Conservation (phyloP, 64 coral and sea anemone genomes). For the Stichodactyla mertensii region DNA sequence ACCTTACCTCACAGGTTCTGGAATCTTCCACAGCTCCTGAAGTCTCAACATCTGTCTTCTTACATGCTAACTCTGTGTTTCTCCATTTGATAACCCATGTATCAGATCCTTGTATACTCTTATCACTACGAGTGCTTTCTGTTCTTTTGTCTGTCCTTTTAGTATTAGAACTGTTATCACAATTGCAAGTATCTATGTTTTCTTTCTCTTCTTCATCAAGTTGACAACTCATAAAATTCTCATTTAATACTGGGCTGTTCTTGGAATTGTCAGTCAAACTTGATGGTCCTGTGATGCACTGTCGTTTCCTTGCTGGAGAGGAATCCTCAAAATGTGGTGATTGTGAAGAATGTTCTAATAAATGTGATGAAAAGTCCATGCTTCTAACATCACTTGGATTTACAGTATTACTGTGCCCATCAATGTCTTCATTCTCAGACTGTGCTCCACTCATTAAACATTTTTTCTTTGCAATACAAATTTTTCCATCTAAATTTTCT, state of each 20-base stretch:
- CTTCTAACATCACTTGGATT: not conserved
- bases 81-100: conserved; percentile 4
- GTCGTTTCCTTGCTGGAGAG: not conserved
- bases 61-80: not conserved
- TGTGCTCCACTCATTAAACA: not conserved
- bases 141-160: not conserved
- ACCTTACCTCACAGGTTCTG: not conserved
- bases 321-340: not conserved
- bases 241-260: not conserved
- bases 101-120: not conserved
- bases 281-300: conserved; percentile 15
- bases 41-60: not conserved
- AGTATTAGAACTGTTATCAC: not conserved
- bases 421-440: not conserved
- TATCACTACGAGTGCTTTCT: not conserved
- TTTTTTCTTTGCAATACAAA: not conserved
- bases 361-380: not conserved
- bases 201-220: conserved; percentile 6
- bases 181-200: not conserved
- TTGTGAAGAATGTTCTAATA: not conserved
- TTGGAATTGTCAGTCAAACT: not conserved
- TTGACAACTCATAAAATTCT: not conserved
- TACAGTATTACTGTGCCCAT: not conserved
- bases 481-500: not conserved
- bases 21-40: not conserved